These are phyloP conservation scores for Clostera curtula DNA, from an alignment of 2,888 invertebrate genomes.

Conservation along the genomic window DNA sequence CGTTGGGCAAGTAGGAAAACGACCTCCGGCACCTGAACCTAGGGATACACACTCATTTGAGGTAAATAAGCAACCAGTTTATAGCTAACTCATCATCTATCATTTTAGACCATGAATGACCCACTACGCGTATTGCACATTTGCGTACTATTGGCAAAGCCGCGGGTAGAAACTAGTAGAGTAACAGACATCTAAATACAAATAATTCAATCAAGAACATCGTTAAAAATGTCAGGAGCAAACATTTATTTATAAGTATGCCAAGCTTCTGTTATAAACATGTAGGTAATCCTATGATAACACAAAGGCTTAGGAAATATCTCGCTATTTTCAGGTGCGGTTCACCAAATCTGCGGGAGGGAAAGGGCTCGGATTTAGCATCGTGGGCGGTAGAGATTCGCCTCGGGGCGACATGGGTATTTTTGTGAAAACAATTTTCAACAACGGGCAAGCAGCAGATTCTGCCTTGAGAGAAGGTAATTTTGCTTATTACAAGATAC, in stretches of 20 bases:
- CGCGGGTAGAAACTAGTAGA: no score
- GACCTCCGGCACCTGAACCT: conserved; percentile 62
- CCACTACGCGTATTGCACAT: no score
- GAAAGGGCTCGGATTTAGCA: conserved; percentile 91
- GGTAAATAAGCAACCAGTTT: conserved; percentile 28
- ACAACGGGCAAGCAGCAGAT: conserved; percentile 89
- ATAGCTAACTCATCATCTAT: not conserved
- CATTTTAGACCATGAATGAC: no score
- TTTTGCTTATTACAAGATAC: conserved; percentile 4
- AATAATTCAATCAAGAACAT: no score
- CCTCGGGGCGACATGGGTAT: conserved; percentile 91
- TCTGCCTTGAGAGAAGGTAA: conserved; percentile 88
- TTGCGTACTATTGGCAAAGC: no score
- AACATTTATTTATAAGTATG: no score
- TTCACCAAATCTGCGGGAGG: conserved; percentile 88
- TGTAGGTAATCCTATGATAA: not conserved
- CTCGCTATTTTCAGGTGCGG: conserved; percentile 59
- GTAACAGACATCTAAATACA: no score
- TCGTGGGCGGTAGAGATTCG: conserved; percentile 91
- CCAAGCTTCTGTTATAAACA: no score
- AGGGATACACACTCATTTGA: conserved; percentile 61
- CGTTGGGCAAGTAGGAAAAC: conserved; percentile 31
- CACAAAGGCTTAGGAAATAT: not conserved
- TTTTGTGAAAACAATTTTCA: conserved; percentile 90
- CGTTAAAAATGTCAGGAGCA: no score